Percentiles rank a stretch among this genome's conserved stretches.
Evolutionary conservation across 2,113 vertebrate species (phyloP).

Genomic region (Petroica traversi): DNA sequence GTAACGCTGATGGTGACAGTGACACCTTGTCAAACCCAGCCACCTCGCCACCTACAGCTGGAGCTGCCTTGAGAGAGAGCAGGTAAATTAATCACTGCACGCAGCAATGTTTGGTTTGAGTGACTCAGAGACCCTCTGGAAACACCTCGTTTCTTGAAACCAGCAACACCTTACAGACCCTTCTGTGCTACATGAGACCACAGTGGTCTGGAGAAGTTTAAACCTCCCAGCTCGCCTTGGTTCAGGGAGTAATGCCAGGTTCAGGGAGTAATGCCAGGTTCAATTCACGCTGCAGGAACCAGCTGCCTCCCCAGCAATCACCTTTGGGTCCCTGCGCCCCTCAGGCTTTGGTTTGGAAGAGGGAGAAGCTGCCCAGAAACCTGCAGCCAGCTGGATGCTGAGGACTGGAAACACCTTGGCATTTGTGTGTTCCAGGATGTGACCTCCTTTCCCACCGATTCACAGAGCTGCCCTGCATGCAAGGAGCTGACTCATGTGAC

Average conservation of each 20-base stretch:
- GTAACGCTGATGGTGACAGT: slow-evolving; percentile 24
- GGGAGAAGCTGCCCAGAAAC: background rate
- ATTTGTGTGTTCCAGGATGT: background rate
- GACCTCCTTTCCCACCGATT: background rate
- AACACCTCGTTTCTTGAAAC: background rate
- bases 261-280: too few species aligned
- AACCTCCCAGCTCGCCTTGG: background rate
- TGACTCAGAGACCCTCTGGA: background rate
- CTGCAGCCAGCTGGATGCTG: background rate
- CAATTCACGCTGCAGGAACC: background rate
- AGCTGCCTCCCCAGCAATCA: background rate
- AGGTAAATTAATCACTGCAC: background rate
- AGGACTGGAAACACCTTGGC: background rate
- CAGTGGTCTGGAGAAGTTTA: background rate
- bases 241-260: background rate
- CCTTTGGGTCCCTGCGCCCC: background rate
- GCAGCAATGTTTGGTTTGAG: background rate
- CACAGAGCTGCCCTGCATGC: background rate
- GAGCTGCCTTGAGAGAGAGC: slow-evolving; percentile 11
- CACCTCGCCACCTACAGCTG: slow-evolving; percentile 5
- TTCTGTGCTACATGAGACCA: background rate
- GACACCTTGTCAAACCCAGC: background rate
- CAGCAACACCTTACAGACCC: background rate
- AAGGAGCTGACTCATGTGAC: background rate
- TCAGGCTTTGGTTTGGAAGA: background rate